Conservation (phyloP, 1,140 invertebrate genomes). For the Hyposmocoma kahamanoa region DNA sequence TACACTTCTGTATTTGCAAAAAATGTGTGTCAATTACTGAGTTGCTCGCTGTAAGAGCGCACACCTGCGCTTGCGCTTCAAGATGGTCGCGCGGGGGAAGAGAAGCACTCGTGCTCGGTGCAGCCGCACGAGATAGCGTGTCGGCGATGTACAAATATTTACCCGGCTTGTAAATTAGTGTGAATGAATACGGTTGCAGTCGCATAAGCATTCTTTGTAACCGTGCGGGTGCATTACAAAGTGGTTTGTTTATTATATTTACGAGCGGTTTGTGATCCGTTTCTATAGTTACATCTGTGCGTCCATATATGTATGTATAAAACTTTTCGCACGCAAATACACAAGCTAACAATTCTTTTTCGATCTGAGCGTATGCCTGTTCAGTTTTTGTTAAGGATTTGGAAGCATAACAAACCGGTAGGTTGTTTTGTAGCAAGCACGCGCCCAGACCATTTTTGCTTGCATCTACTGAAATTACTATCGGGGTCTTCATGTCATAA, state of each 20-base stretch:
- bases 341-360: not conserved
- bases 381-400: not conserved
- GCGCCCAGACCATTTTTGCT: not conserved
- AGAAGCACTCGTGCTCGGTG: no score
- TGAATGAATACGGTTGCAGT: conserved; percentile 8
- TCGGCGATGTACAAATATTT: conserved; percentile 12
- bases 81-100: not conserved
- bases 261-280: conserved; percentile 16
- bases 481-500: not conserved
- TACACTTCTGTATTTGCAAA: not conserved
- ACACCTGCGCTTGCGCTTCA: conserved; percentile 2
- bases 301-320: conserved; percentile 19
- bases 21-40: not conserved
- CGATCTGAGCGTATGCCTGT: not conserved
- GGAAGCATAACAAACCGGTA: conserved; percentile 1
- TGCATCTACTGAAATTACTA: not conserved
- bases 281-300: conserved; percentile 5
- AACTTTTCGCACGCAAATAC: conserved; percentile 11
- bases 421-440: not conserved
- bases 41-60: not conserved
- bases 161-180: conserved; percentile 10
- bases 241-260: conserved; percentile 12
- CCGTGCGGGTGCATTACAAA: conserved; percentile 8
- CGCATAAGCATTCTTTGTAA: conserved; percentile 12
- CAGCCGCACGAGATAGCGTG: conserved; percentile 4